phyloP scores from a whole-genome alignment of 2,113 vertebrate species.

The Ranitomeya imitator region DNA sequence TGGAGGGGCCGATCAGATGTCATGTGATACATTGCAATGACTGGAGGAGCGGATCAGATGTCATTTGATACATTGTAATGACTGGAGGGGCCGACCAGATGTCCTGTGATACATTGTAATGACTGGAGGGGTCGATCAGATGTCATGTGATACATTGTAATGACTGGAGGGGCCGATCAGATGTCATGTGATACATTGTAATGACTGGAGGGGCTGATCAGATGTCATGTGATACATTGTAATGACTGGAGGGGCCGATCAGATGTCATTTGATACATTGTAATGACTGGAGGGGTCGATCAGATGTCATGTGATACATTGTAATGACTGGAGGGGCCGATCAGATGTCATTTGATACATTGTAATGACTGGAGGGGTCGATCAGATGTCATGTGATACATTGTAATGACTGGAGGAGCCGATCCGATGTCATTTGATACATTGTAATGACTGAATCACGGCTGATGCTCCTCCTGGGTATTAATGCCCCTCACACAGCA shows the following conservation, averaged over 20 bases:
- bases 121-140: background rate
- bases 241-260: background rate
- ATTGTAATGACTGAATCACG: background rate
- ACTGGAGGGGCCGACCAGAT: background rate
- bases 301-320: background rate
- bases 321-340: background rate
- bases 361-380: background rate
- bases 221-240: background rate
- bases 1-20: background rate
- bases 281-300: background rate
- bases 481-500: background rate
- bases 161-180: background rate
- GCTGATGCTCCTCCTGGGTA: background rate
- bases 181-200: background rate
- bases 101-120: background rate
- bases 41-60: background rate
- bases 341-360: background rate
- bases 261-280: background rate
- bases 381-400: background rate
- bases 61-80: background rate
- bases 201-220: background rate
- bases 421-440: background rate
- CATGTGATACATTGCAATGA: background rate
- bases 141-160: background rate
- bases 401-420: too few species aligned